Base-by-base conservation (phyloP, 2,888 invertebrate genomes). In the Heteropelma amictum region DNA sequence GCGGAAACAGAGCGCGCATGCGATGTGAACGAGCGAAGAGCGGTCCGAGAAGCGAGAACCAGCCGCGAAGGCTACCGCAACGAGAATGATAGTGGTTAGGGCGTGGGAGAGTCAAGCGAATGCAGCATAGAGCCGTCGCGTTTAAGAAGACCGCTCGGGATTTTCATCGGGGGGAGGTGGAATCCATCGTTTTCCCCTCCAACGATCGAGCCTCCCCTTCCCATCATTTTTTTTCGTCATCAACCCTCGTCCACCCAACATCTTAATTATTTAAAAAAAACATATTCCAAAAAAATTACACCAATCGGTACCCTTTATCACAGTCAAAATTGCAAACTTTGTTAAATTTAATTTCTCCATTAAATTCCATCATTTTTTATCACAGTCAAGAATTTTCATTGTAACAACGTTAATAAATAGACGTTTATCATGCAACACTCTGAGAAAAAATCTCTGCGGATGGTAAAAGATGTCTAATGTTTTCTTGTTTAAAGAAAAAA, bases 61-160 rank as follows among this genome's bases (percentile, higher is more conserved):
- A 76, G 78, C 77, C 78, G 67, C 79, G 77, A 78, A 79, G 78
- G 79, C 79, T 79, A 79, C 79, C 79, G 77, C 79, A 79, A 79
- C 78, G 77, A 77, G 79, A 79, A 79, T 79, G 79, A 79, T 79
- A 79, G 78, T 77, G 75, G 79, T 78, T 79, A 77, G 77, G 79
- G 79, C 79, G 79, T 79, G 79, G 79, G 79, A 79, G 79, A 76
- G 45, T 58, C 58, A 28, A 49, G 72, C 72, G 56, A 76, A 76
- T 76, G 72, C n/a, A n/a, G n/a, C 68, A 76, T 72, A 72, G 72
- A 76, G 72, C 63, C 76, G 68, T 68, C 51, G 63, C 63, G 47
- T 67, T 76, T 58, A 64, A 76, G 76, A 76, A 71, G 68, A 58
- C 68, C 72, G 72, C 42, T 51, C 45, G 61, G 67, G 61, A 30